Conservation (phyloP, 2,888 invertebrate genomes). For the Nomada fucata region DNA sequence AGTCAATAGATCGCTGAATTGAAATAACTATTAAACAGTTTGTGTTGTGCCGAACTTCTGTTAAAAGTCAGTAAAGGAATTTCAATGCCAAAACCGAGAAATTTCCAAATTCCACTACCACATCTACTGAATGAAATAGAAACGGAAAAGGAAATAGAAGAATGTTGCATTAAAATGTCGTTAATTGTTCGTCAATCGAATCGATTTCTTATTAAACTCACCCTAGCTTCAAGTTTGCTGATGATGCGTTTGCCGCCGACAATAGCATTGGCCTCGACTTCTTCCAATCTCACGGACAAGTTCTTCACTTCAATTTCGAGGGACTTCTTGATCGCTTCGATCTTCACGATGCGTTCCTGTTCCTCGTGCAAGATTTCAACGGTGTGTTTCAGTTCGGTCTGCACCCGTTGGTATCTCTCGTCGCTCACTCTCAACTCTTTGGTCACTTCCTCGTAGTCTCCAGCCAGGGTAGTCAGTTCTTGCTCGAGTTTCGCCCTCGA, state of each 20-base stretch:
- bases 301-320: slow-evolving; percentile 99
- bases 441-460: slow-evolving; percentile 99
- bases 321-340: slow-evolving; percentile 98
- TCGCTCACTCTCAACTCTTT: slow-evolving; percentile 97
- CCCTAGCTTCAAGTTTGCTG: slow-evolving; percentile 96
- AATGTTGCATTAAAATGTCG: background rate
- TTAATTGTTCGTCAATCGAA: background rate
- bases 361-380: slow-evolving; percentile 97
- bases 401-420: slow-evolving; percentile 97
- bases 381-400: slow-evolving; percentile 96
- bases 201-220: slow-evolving; percentile 71
- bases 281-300: slow-evolving; percentile 95
- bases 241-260: slow-evolving; percentile 98
- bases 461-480: slow-evolving; percentile 94
- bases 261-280: slow-evolving; percentile 98
- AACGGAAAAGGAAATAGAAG: no score
- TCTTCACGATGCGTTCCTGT: slow-evolving; percentile 98
- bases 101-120: no score
- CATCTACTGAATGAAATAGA: no score
- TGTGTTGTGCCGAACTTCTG: no score
- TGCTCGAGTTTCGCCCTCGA: slow-evolving; percentile 98
- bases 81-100: no score
- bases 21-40: no score
- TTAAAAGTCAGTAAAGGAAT: no score
- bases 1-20: no score